Conservation (phyloP, 2,797 vertebrate genomes). For the Euphonia xanthogaster region DNA sequence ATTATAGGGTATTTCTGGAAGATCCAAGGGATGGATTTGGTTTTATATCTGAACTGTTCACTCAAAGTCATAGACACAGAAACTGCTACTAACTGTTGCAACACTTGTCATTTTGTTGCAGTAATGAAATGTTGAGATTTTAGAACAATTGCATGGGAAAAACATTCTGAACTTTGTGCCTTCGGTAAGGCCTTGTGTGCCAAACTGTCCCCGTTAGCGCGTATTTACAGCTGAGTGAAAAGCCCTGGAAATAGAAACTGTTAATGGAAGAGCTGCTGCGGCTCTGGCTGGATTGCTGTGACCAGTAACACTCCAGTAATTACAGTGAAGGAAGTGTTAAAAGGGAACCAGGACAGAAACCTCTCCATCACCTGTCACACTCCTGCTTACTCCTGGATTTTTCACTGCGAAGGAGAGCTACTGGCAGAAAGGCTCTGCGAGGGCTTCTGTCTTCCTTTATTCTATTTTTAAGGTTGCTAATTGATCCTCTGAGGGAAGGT, state of each 20-base stretch:
- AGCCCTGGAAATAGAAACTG: constrained; percentile 40
- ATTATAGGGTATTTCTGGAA: neutral
- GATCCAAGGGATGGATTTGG: neutral
- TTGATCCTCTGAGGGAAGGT: constrained; percentile 58
- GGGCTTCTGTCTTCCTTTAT: constrained; percentile 30
- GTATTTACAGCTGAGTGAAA: constrained; percentile 37
- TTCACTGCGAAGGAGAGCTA: neutral
- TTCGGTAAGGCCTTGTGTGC: neutral
- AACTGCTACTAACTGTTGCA: neutral
- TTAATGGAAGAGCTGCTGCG: constrained; percentile 28
- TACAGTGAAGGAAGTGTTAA: constrained; percentile 39
- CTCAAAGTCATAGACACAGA: neutral
- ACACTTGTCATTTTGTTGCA: neutral
- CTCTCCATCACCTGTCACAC: constrained; percentile 15
- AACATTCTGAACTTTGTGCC: neutral
- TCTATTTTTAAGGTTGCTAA: constrained; percentile 63
- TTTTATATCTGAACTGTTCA: neutral
- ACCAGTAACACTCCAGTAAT: constrained; percentile 51
- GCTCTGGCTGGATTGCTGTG: neutral
- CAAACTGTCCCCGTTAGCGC: neutral
- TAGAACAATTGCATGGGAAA: neutral
- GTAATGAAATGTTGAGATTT: neutral
- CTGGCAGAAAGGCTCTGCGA: constrained; percentile 27
- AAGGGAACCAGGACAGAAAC: neutral
- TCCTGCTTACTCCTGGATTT: constrained; percentile 46